These are phyloP conservation scores for Uropsilus gracilis DNA, from an alignment of 2,113 vertebrate species.

Conservation along the genomic window DNA sequence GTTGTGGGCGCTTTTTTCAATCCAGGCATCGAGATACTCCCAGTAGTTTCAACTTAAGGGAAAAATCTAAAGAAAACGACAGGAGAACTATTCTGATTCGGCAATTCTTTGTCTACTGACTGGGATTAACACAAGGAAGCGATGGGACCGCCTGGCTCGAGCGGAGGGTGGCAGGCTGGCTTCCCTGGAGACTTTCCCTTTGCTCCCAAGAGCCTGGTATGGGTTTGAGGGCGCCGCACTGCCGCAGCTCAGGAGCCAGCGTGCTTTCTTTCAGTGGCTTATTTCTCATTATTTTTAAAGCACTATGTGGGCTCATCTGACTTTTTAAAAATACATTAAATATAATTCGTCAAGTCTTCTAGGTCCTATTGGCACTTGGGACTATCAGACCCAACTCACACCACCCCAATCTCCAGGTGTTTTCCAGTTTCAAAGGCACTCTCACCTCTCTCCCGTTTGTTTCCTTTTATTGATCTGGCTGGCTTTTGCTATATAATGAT, in stretches of 20 bases:
- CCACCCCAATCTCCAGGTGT: accelerated
- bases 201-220: accelerated
- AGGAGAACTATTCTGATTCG: not conserved
- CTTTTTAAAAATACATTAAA: not conserved
- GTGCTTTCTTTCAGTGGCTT: not conserved
- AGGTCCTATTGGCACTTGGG: accelerated
- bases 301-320: not conserved
- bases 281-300: not conserved
- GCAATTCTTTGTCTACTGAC: not conserved
- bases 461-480: not conserved
- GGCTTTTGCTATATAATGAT: not conserved
- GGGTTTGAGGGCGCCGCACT: too few relatives aligned
- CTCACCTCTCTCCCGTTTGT: not conserved
- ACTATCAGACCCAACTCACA: accelerated
- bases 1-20: not conserved
- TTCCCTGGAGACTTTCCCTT: too few relatives aligned
- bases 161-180: accelerated
- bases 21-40: not conserved
- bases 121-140: not conserved
- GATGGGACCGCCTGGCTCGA: accelerated
- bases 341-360: not conserved
- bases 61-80: not conserved
- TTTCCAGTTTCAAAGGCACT: not conserved
- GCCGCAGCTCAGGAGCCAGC: too few relatives aligned
- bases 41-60: not conserved